Evolutionary conservation across 2,888 invertebrate genomes (phyloP), one percentile per base, ranked within the genome.

Genomic region (Polyommatus icarus): DNA sequence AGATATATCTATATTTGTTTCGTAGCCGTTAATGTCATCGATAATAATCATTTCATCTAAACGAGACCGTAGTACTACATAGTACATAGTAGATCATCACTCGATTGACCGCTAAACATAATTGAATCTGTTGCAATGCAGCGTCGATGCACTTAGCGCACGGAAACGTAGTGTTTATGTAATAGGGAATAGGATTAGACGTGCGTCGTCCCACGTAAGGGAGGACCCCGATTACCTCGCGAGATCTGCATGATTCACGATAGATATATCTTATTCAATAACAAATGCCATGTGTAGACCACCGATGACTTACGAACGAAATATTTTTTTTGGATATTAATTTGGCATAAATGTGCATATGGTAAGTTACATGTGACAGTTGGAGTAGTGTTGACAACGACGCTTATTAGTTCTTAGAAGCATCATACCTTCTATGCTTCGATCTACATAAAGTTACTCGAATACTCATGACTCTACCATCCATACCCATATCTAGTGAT

Each of bases 341-440:
- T 90, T 75, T 88, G 89, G 85, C 89, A 89, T 91, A 90, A 85
- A 85, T 90, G 88, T 86, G 87, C 85, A 82, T 87, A 90, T 91
- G 93, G 93, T 94, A 94, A 94, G 93, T 94, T 90, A 87, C 88
- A 88, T 89, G 89, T 90, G 84, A 87, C 86, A 86, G 86, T 87
- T 85, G 84, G 84, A 87, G 91, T 91, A 92, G 92, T 91, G 87
- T 89, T 88, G 86, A 87, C 86, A 87, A 90, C 83, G 85, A 84
- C 87, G 91, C 91, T 92, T 92, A 86, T 90, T 93, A 93, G 92
- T 86, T 79, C 84, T 87, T 93, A 93, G 92, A 89, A 83, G 86
- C 89, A 91, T 92, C 90, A 91, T 89, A 88, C 88, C 91, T 91
- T 85, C 84, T 85, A 85, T 82, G 86, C 84, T 85, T 84, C 84